Conservation (phyloP, 1,140 invertebrate genomes). For the Dufourea novaeangliae region DNA sequence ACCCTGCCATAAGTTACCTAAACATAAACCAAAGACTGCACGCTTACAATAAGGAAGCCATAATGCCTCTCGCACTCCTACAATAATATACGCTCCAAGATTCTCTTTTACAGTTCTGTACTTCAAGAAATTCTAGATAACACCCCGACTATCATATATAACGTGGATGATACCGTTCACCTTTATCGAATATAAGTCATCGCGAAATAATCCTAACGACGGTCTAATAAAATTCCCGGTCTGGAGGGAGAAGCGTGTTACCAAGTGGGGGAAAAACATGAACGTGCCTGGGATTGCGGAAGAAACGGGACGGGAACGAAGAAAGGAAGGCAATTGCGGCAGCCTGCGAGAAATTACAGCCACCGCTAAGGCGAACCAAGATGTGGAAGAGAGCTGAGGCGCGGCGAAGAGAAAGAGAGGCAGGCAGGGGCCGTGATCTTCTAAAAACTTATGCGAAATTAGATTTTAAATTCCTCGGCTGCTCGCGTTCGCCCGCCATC, state of each 20-base stretch:
- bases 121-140: no score
- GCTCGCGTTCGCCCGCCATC: conserved; percentile 35
- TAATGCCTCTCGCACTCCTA: no score
- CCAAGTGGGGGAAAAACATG: not conserved
- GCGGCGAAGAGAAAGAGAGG: conserved; percentile 32
- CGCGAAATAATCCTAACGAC: not conserved
- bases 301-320: not conserved
- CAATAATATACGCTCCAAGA: no score
- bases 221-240: not conserved
- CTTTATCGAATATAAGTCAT: not conserved
- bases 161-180: not conserved
- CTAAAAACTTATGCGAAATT: conserved; percentile 75
- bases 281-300: not conserved
- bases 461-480: conserved; percentile 73
- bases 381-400: conserved; percentile 3
- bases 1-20: no score
- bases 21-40: no score
- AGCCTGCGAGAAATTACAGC: conserved; percentile 62
- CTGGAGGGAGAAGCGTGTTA: not conserved
- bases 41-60: no score
- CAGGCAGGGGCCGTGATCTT: conserved; percentile 45
- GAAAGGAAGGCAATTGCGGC: conserved; percentile 53
- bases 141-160: not conserved
- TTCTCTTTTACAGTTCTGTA: no score
- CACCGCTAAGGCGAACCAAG: not conserved